These are phyloP conservation scores for Brienomyrus longianalis DNA, from an alignment of 2,113 vertebrate genomes.

Conservation along the genomic window DNA sequence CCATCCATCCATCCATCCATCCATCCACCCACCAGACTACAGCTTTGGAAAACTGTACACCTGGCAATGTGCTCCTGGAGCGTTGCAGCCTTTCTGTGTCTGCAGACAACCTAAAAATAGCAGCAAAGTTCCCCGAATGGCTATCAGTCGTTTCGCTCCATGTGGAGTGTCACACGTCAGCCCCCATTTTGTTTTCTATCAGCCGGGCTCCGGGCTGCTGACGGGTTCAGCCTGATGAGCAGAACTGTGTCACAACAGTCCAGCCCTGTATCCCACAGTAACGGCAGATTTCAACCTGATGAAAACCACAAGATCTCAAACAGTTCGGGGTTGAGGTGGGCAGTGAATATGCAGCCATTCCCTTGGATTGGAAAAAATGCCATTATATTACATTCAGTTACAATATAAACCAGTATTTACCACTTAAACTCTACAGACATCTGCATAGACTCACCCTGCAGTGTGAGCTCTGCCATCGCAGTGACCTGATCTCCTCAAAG, in stretches of 20 bases:
- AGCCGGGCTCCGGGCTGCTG: neutral
- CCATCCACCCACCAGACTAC: neutral
- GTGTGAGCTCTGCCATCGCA: neutral
- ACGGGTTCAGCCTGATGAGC: neutral
- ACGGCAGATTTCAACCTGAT: neutral
- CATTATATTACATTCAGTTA: neutral
- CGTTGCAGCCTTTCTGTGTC: neutral
- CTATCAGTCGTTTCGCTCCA: neutral
- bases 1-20: no score
- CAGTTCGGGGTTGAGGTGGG: neutral
- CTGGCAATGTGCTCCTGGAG: neutral
- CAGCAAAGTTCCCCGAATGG: neutral
- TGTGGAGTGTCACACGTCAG: neutral
- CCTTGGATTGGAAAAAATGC: neutral
- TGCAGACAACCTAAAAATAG: neutral
- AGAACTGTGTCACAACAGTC: neutral
- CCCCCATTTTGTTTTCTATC: neutral
- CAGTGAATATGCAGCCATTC: neutral
- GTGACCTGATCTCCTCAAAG: neutral
- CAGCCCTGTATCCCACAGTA: neutral
- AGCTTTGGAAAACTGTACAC: neutral
- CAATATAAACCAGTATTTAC: neutral
- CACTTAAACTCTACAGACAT: neutral
- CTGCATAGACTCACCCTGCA: neutral
- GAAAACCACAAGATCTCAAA: neutral